A percentile compares a stretch with the other conserved stretches of the same genome.
Evolutionary conservation across 2,113 vertebrate species (phyloP).

Genomic region (Rhombomys opimus): DNA sequence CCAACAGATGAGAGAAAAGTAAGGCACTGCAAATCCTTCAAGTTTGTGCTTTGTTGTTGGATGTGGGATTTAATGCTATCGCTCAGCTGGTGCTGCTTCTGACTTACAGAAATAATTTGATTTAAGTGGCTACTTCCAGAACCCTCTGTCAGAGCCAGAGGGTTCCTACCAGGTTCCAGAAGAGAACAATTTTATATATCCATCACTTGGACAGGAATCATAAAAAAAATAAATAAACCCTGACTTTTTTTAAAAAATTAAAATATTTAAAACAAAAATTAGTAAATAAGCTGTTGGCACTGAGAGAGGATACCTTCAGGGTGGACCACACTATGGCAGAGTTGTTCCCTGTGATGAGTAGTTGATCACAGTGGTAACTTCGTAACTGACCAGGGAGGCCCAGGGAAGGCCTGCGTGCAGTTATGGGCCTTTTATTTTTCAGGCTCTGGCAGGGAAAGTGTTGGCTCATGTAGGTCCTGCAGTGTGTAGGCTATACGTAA

Average conservation of each 20-base stretch:
- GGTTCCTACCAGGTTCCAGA: background rate
- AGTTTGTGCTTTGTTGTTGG: background rate
- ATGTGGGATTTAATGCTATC: too few relatives aligned
- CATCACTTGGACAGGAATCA: background rate
- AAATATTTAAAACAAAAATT: background rate
- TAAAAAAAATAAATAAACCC: background rate
- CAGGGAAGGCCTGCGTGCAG: too few relatives aligned
- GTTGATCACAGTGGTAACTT: background rate
- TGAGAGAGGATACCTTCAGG: background rate
- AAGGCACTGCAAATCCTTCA: constrained; percentile 76
- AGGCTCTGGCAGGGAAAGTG: background rate
- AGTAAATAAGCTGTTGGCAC: background rate
- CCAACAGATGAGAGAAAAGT: constrained; percentile 96
- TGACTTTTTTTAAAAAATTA: background rate
- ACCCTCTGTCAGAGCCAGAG: background rate
- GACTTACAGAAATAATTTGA: background rate
- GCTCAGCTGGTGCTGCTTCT: background rate
- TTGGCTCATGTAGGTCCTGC: background rate
- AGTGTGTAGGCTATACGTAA: too few relatives aligned
- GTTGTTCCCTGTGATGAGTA: background rate
- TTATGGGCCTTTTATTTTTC: background rate
- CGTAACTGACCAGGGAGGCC: background rate
- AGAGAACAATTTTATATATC: background rate
- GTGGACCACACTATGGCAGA: background rate
- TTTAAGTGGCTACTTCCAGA: background rate